These are phyloP conservation scores for Trichoplusia ni DNA, from an alignment of 1,140 invertebrate species.

Conservation along the genomic window DNA sequence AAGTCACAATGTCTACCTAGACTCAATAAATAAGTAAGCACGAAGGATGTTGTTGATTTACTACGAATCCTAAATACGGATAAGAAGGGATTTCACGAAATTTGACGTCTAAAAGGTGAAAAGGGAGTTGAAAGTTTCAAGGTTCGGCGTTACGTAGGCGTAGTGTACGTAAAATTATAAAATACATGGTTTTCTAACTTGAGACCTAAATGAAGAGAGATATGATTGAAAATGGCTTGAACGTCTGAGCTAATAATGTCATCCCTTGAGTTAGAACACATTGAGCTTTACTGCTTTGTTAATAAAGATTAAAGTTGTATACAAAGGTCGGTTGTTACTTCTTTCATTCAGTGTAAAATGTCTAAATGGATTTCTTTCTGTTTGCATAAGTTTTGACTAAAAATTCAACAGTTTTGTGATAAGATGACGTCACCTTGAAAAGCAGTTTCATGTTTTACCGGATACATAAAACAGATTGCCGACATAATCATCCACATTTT, in stretches of 20 bases:
- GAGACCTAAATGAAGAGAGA: neutral
- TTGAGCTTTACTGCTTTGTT: neutral
- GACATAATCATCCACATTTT: too few species aligned
- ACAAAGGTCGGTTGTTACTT: neutral
- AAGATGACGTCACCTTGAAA: too few species aligned
- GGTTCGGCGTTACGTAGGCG: neutral
- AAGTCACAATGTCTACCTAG: neutral
- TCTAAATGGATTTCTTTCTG: neutral
- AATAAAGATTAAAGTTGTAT: neutral
- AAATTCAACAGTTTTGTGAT: too few species aligned
- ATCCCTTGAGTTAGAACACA: neutral
- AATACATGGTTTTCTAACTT: neutral
- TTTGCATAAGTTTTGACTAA: neutral
- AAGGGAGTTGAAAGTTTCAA: conserved; percentile 27
- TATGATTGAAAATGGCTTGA: neutral
- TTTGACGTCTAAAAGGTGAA: conserved; percentile 26
- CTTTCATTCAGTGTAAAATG: too few species aligned
- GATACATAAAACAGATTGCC: too few species aligned
- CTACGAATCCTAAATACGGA: conserved; percentile 15
- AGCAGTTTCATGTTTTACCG: too few species aligned
- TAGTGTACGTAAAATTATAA: neutral
- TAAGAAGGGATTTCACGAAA: conserved; percentile 23
- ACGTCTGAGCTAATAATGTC: neutral
- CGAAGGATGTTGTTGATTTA: conserved; percentile 16
- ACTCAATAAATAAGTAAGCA: neutral